These are phyloP conservation scores for Torymus aiolomorphi DNA, from an alignment of 2,888 invertebrate genomes.

Conservation along the genomic window DNA sequence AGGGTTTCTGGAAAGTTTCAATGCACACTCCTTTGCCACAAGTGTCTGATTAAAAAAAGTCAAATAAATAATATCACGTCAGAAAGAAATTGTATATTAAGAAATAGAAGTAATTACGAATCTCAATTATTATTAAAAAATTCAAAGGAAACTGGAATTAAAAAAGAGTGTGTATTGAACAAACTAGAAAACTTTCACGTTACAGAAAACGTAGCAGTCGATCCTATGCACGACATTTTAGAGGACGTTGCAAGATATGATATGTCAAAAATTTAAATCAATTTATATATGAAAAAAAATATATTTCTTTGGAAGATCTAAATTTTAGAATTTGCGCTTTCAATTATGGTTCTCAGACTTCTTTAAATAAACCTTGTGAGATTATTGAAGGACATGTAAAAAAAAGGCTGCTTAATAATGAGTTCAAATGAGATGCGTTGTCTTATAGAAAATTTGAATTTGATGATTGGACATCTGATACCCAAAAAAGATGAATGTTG, in stretches of 20 bases:
- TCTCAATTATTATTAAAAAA: conserved; percentile 37
- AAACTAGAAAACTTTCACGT: conserved; percentile 54
- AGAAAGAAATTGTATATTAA: conserved; percentile 42
- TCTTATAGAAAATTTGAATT: not conserved
- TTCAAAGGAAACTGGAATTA: conserved; percentile 51
- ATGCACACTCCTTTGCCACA: no score
- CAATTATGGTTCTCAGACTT: conserved; percentile 30
- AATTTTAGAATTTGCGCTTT: conserved; percentile 42
- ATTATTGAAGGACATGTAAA: conserved; percentile 30
- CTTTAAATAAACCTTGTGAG: conserved; percentile 41
- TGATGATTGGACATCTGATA: no score
- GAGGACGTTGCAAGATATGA: conserved; percentile 59
- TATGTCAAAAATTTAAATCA: conserved; percentile 41
- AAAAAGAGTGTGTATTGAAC: conserved; percentile 51
- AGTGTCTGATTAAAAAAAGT: conserved; percentile 19
- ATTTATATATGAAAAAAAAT: conserved; percentile 41
- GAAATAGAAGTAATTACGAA: conserved; percentile 51
- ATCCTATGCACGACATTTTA: conserved; percentile 58
- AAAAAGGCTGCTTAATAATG: conserved; percentile 3
- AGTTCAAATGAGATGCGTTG: conserved; percentile 4
- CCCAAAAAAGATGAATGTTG: not conserved
- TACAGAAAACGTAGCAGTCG: conserved; percentile 53
- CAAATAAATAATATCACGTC: conserved; percentile 29
- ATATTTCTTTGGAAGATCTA: conserved; percentile 31
- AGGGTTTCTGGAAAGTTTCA: no score